Conservation (phyloP, 2,113 vertebrate genomes). For the Oncorhynchus clarkii region DNA sequence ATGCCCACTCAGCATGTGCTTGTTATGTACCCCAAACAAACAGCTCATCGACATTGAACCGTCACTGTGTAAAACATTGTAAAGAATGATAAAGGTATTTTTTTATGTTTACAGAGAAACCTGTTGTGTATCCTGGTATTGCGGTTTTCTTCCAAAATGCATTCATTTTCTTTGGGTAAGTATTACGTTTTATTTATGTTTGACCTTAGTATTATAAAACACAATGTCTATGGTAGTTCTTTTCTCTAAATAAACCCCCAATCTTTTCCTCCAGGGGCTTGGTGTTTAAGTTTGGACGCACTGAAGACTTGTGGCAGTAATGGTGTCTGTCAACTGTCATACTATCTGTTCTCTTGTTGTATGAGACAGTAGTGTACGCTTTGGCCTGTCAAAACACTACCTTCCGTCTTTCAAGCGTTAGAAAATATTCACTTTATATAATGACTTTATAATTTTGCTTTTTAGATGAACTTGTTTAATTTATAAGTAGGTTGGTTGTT, state of each 20-base stretch:
- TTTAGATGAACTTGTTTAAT: constrained; percentile 47
- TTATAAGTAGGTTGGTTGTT: constrained; percentile 41
- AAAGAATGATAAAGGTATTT: background rate
- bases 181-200: background rate
- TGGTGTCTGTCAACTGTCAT: constrained; percentile 11
- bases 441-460: constrained; percentile 31
- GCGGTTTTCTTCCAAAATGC: constrained; percentile 99
- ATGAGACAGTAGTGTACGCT: constrained; percentile 20
- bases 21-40: too few species aligned
- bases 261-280: constrained; percentile 78
- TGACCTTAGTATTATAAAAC: background rate
- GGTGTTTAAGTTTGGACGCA: constrained; percentile 98
- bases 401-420: background rate
- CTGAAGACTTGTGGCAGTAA: constrained; percentile 97
- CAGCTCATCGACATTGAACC: background rate
- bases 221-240: background rate
- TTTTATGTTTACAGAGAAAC: constrained; percentile 68
- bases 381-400: constrained; percentile 1
- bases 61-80: background rate
- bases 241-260: background rate
- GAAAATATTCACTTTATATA: constrained; percentile 42
- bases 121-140: constrained; percentile 89
- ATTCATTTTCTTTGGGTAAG: constrained; percentile 99
- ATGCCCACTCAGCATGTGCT: background rate
- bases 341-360: constrained; percentile 49